Evolutionary conservation across 1,140 invertebrate genomes (phyloP), one percentile per base, ranked within the genome.

Genomic region (Drosophila sproati): DNA sequence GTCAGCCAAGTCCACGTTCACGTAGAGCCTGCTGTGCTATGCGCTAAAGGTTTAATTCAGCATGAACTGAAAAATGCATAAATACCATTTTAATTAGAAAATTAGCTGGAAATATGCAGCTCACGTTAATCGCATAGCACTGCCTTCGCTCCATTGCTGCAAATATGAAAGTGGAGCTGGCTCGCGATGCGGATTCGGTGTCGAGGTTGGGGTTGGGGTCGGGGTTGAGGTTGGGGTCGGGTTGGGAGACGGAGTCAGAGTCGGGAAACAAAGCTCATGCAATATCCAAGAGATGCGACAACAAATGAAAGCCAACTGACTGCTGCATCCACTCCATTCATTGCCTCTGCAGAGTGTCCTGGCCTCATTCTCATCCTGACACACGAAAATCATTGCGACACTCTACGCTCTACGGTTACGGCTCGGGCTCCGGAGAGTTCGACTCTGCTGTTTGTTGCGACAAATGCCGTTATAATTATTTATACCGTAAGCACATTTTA

Each of bases 11-110:
- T 66, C 34, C 54, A 60, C 34, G 45, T 61, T 52, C 56, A 34
- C 43, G 10, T 35, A 39, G 34, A 2, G 48, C 3, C 43, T 28
- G 39, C 8, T 41, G 20, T 32, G 39, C 47, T 76, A 60, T 8
- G 62, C 37, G 63, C 50, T 71, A 31, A 76, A 77, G 79, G 62
- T 90, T 90, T 90, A 82, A 90, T 87, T 62, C 64, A 52, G 55
- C 55, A 34, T 48, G 32, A 76, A 76, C 88, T 91, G 79, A 78
- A 91, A 88, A 91, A 91, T 91, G 87, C 87, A 91, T 89, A 91
- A 91, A 91, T 91, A 90, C 72, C 77, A 69, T 89, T 91, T 91
- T 91, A 91, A 91, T 91, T 91, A 91, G 89, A 91, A 91, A 91
- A 91, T 91, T 91, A 91, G 89, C 86, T 91, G 69, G 59, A 82